phyloP scores from a whole-genome alignment of 2,797 vertebrate species.

The Acestrorhynchus altus region DNA sequence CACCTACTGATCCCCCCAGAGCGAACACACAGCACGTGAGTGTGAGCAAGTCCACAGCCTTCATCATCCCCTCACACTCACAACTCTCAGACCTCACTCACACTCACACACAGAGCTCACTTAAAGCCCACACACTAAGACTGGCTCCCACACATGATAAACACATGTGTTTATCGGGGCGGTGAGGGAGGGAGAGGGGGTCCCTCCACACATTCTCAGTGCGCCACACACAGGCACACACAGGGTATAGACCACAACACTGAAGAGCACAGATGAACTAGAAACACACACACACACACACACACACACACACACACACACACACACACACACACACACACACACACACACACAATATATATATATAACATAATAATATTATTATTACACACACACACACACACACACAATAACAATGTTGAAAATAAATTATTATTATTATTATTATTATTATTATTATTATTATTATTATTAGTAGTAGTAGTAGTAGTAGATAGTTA shows the following conservation, averaged over 20 bases:
- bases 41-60: constrained; percentile 63
- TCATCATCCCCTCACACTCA: constrained; percentile 65
- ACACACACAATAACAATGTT: not conserved
- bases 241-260: not conserved
- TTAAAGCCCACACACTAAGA: not conserved
- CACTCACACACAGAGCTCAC: not conserved
- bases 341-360: no score
- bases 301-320: no score
- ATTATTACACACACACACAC: not conserved
- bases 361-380: no score
- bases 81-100: constrained; percentile 1
- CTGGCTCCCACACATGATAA: not conserved
- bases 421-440: no score
- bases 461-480: no score
- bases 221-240: constrained; percentile 2
- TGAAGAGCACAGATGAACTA: no score
- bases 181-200: not conserved
- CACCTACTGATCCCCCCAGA: constrained; percentile 72
- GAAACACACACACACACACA: no score
- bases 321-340: no score
- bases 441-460: no score
- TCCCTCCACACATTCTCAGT: not conserved
- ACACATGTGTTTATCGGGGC: not conserved
- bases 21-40: constrained; percentile 67
- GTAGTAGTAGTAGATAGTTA: no score